Evolutionary conservation across 1,140 invertebrate species (phyloP).

Genomic region (Halotydeus destructor): DNA sequence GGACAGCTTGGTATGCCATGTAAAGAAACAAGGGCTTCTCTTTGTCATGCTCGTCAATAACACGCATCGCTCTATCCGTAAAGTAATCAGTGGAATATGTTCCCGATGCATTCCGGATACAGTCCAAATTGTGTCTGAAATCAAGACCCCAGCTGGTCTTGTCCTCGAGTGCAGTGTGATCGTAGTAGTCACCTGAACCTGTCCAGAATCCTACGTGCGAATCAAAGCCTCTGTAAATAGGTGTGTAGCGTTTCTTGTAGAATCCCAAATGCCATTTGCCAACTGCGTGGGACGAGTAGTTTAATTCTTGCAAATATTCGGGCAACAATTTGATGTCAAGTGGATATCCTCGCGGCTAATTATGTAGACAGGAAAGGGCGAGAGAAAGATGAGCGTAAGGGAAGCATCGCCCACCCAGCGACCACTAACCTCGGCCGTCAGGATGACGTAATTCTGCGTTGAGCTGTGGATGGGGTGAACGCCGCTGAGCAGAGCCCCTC

Average conservation of each 20-base stretch:
- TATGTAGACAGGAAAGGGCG: too few relatives aligned
- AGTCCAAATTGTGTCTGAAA: constrained; percentile 38
- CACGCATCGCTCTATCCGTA: constrained; percentile 43
- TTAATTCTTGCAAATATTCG: constrained; percentile 2
- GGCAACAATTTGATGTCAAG: neutral
- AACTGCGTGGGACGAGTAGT: neutral
- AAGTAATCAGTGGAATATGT: constrained; percentile 63
- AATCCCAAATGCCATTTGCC: constrained; percentile 52
- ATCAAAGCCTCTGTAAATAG: constrained; percentile 56
- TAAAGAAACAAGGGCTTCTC: constrained; percentile 17
- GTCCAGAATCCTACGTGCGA: constrained; percentile 61
- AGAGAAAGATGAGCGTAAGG: too few relatives aligned
- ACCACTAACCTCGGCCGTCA: constrained; percentile 44
- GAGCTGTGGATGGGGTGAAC: constrained; percentile 8
- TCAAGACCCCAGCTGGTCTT: constrained; percentile 35
- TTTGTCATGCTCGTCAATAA: constrained; percentile 42
- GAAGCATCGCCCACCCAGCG: too few relatives aligned
- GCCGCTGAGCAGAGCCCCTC: constrained; percentile 13
- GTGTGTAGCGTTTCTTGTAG: constrained; percentile 43
- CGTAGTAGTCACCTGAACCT: constrained; percentile 58
- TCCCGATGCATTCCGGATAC: constrained; percentile 51
- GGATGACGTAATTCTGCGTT: constrained; percentile 33
- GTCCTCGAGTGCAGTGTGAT: constrained; percentile 29
- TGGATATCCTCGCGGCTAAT: neutral
- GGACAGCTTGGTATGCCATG: constrained; percentile 8